Evolutionary conservation across 2,797 vertebrate species (phyloP).

Genomic region (Glyptemys insculpta): DNA sequence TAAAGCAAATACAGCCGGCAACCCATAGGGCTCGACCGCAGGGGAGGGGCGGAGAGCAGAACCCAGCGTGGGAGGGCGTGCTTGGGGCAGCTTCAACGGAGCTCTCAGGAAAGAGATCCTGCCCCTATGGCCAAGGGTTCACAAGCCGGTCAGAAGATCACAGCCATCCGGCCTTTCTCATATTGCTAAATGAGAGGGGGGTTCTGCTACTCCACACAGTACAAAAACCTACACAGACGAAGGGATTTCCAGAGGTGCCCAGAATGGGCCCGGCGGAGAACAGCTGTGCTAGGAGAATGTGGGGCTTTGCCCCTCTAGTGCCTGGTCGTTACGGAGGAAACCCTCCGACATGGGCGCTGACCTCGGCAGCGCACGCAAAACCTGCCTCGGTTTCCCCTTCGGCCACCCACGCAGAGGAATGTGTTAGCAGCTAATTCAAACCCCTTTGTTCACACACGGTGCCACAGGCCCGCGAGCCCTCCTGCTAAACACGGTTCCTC

Average conservation of each 20-base stretch:
- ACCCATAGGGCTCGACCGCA: not conserved
- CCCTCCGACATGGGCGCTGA: not conserved
- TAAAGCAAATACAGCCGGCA: not conserved
- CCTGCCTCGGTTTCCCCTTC: not conserved
- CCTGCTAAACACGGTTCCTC: not conserved
- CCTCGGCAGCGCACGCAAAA: not conserved
- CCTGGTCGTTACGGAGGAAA: not conserved
- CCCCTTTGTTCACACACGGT: not conserved
- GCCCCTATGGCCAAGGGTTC: not conserved
- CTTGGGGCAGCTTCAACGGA: not conserved
- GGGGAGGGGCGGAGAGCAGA: not conserved
- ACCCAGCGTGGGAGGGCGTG: not conserved
- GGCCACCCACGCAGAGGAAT: not conserved
- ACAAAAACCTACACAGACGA: not conserved
- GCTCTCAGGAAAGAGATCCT: not conserved
- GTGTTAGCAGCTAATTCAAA: not conserved
- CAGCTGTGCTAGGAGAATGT: not conserved
- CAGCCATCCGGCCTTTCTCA: not conserved
- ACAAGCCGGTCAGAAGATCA: not conserved
- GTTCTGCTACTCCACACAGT: not conserved
- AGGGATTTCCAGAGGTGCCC: not conserved
- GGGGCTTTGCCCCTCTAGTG: not conserved
- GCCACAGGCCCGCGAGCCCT: not conserved
- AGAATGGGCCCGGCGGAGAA: not conserved
- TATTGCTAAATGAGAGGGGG: not conserved